Evolutionary conservation across 1,140 invertebrate species (phyloP).

Genomic region (Goniozus legneri): DNA sequence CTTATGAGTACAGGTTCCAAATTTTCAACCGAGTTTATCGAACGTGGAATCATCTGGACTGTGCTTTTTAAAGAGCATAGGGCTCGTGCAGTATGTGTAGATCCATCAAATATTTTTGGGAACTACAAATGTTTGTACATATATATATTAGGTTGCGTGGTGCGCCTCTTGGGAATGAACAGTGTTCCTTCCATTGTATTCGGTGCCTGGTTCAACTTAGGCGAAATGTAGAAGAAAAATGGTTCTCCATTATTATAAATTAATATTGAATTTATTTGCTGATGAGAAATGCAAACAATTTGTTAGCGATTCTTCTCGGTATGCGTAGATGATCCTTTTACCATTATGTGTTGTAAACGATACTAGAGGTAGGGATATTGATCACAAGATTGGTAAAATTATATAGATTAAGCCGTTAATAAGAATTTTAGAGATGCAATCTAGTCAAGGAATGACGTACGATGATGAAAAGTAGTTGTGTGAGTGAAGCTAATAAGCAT

Average conservation of each 20-base stretch:
- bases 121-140: no score
- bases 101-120: no score
- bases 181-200: no score
- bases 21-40: not conserved
- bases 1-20: no score
- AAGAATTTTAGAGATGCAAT: constrained; percentile 48
- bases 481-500: constrained; percentile 9
- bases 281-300: constrained; percentile 23
- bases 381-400: constrained; percentile 40
- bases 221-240: no score
- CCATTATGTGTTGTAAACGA: constrained; percentile 47
- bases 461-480: constrained; percentile 15
- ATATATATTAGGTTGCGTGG: no score
- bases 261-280: constrained; percentile 23
- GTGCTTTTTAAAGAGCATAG: no score
- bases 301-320: constrained; percentile 33
- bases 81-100: no score
- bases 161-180: no score
- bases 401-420: constrained; percentile 39
- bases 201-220: no score
- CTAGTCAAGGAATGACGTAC: constrained; percentile 45
- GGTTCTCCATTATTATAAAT: constrained; percentile 23
- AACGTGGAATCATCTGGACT: no score
- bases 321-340: constrained; percentile 45
- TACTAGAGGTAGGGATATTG: constrained; percentile 37